Evolutionary conservation across 2,797 vertebrate species (phyloP), one percentile per base, ranked within the genome.

Genomic region (Myripristis murdjan): DNA sequence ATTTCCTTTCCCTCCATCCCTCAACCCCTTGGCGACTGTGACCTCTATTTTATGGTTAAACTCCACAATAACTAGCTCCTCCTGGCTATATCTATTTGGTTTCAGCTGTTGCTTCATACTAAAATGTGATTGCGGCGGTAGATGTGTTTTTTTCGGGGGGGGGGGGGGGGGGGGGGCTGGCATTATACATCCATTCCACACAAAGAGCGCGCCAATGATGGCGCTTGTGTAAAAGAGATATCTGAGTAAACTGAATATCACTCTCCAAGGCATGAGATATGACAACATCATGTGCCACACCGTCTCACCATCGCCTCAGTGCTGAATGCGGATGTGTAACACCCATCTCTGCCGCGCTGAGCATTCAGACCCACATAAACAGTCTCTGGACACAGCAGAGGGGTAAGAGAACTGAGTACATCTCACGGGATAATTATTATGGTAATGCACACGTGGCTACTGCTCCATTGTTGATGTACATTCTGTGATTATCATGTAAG

Each of bases 201-300:
- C 63, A 74, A 71, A 75, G 74, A 82, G 64, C 75, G 57, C 75
- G 78, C 59, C 77, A 79, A 81, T 23, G 74, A 59, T 11, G 80
- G 48, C 16, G 73, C 63, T 87, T 86, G 89, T 81, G 82, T 75
- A 81, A 86, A 79, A 52, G 81, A 91, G 89, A 92, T 91, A 91
- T 83, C 78, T 61, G 67, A 14, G 72, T 35, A 64, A 87, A 85
- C 75, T 66, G 79, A 87, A 86, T 80, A 82, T 84, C 75, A 77
- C 80, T 83, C 79, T 70, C 28, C 1, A 58, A 58, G 73, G 70
- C 68, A 1, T 54, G 66, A 82, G 75, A 81, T 51, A 76, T 5
- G 55, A 73, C 70, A 4, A 79, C 72, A 68, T 72, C 66, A 37
- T 52, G 63, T 56, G 51, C 66, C 16, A 46, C 41, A 8, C 39